Base-by-base conservation (phyloP, 1,140 invertebrate species). In the Platorchestia sp. region DNA sequence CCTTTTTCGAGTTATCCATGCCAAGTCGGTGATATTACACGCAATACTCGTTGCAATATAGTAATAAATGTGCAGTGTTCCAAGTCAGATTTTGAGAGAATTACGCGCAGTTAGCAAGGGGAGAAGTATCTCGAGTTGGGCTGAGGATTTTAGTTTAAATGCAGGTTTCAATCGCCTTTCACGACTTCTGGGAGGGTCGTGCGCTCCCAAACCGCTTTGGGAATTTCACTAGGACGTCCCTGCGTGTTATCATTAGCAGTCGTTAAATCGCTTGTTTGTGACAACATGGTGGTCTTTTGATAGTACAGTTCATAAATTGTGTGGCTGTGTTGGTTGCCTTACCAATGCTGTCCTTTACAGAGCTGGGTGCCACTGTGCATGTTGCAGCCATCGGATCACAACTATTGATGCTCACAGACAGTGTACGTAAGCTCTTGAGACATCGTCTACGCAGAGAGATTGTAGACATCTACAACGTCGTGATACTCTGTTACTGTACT, bases 1-100 rank as follows among this genome's bases (percentile, higher is more conserved):
- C 47, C 47, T 51, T 51, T 19, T 51, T 51, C 19, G 19, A 36
- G 59, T 10, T 27, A 36, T 14, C 36, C 27, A 36, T 19, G 59
- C 59, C 1, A 75, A 75, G 59, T 22, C 59, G 27, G 27, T 19
- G 59, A 75, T 19, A 75, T 75, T 75, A 75, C 59, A 75, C 27
- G 59, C 59, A 75, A 75, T 75, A 75, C 59, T 75, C 59, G 59
- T 75, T 75, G 59, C 59, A 75, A 75, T 75, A 75, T 75, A 75
- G 10, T 75, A 51, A 6, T 51, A 51, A 51, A 51, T 51, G 19
- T 51, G 6, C 47, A 36, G 14, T 19, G 59, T 75, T 75, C 14
- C 59, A 75, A 75, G 59, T 22, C 59, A 36, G 14, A 75, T 1
- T 75, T 14, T 75, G 59, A 36, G 59, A 75, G 27, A 10, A 75